A percentile compares a stretch with the other conserved stretches of the same genome.
These are phyloP conservation scores for Dendrophyllia cribrosa DNA, from an alignment of 64 coral and sea anemone genomes.

Conservation along the genomic window DNA sequence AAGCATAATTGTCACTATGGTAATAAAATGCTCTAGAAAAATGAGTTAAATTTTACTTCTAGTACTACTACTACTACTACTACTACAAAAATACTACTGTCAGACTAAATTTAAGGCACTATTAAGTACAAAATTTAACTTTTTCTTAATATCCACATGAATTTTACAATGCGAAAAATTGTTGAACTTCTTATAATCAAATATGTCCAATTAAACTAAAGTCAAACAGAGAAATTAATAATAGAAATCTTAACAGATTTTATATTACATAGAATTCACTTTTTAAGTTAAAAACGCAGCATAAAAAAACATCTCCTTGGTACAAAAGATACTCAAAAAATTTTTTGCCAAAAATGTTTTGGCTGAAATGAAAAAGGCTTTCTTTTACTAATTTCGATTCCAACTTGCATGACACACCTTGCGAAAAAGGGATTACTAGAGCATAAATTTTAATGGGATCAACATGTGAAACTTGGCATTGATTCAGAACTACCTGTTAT, in stretches of 20 bases:
- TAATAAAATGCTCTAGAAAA: too few relatives aligned
- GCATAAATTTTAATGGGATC: constrained; percentile 43
- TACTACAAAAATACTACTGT: too few relatives aligned
- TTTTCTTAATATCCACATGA: too few relatives aligned
- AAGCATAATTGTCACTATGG: too few relatives aligned
- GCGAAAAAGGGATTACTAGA: constrained; percentile 23
- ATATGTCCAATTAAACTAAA: neutral
- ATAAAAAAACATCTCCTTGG: too few relatives aligned
- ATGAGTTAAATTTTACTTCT: too few relatives aligned
- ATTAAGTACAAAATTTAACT: too few relatives aligned
- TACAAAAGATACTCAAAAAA: too few relatives aligned
- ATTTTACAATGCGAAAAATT: neutral
- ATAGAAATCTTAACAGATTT: neutral
- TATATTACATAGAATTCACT: neutral
- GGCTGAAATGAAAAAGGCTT: neutral
- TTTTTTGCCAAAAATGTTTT: neutral
- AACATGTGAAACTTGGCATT: constrained; percentile 16
- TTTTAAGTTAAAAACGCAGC: neutral
- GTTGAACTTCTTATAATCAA: neutral
- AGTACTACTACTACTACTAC: too few relatives aligned
- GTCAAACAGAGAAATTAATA: constrained; percentile 24
- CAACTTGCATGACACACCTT: constrained; percentile 31
- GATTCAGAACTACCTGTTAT: constrained; percentile 6
- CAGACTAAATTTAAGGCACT: too few relatives aligned
- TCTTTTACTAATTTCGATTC: neutral